Evolutionary conservation across 2,888 invertebrate genomes (phyloP).

Genomic region (Sarcophaga variegata): DNA sequence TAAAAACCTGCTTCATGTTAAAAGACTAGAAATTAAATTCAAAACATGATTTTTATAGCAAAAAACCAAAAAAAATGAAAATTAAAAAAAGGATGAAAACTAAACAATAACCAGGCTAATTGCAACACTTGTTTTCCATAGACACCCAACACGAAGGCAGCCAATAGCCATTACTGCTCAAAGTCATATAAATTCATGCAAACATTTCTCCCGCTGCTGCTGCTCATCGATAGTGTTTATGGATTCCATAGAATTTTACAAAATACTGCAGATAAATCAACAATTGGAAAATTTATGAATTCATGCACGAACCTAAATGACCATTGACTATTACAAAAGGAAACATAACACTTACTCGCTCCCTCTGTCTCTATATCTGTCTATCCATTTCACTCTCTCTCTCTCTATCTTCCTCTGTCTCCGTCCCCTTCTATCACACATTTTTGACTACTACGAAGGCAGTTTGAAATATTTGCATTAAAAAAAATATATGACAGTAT

Average conservation of each 20-base stretch:
- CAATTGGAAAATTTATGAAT: constrained; percentile 65
- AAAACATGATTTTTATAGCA: constrained; percentile 75
- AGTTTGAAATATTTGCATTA: constrained; percentile 51
- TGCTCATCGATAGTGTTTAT: neutral
- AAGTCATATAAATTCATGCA: constrained; percentile 29
- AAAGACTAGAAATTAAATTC: constrained; percentile 53
- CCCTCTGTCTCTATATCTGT: neutral
- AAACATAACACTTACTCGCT: constrained; percentile 9
- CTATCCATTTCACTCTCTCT: too few relatives aligned
- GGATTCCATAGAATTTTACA: constrained; percentile 39
- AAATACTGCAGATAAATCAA: constrained; percentile 52
- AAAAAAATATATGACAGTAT: constrained; percentile 41
- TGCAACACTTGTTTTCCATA: constrained; percentile 77
- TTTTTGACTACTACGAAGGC: too few relatives aligned
- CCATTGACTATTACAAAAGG: constrained; percentile 56
- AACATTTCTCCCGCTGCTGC: constrained; percentile 13
- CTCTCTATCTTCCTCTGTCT: too few relatives aligned
- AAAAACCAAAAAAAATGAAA: constrained; percentile 55
- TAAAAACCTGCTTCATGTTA: neutral
- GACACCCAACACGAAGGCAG: constrained; percentile 34
- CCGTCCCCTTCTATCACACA: too few relatives aligned
- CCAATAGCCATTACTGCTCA: neutral
- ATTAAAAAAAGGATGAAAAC: neutral
- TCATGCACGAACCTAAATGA: constrained; percentile 62
- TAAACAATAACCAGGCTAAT: constrained; percentile 79